Base-by-base conservation (phyloP, 2,888 invertebrate species). In the Trichopoda pennipes region DNA sequence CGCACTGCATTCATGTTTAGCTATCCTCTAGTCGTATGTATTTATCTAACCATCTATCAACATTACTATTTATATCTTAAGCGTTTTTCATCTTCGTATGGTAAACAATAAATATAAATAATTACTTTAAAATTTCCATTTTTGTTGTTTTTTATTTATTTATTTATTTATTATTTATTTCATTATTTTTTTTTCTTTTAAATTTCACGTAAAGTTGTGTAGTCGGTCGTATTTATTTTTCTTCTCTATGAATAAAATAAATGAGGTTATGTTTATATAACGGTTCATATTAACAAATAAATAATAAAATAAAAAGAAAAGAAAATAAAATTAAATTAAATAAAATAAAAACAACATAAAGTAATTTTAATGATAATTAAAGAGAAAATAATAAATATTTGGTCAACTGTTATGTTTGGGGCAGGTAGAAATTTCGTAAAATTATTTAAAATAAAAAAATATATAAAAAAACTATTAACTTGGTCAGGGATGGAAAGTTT, bases 31-130 rank as follows among this genome's bases (percentile, higher is more conserved):
- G 55, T 38, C 14, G 28, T 56, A 12, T 32, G 32, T n/a, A n/a
- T 47, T 42, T 58, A 28, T 58, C 44, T 51, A 44, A 44, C 51
- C 49, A 51, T 64, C 51, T 53, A 56, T 58, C 56, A 19, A 55
- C 19, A 51, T 38, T 78, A 51, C 28, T 66, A 68, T 69, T 63
- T 69, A 56, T 69, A 78, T 76, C 68, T 79, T 82, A 72, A 79
- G 79, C 75, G 66, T 79, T 82, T 76, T 79, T 82, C 82, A 79
- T 82, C 82, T 82, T 76, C 51, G 79, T 72, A 79, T 82, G 79
- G 79, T 76, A 82, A 82, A 82, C 79, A 82, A 82, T 82, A 82
- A 82, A 82, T 82, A 82, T 79, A 82, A 82, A 82, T 82, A 82
- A 82, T 82, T 79, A 82, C 82, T 79, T 79, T 55, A 58, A 77